Evolutionary conservation across 2,113 vertebrate species (phyloP).

Genomic region (Syrmaticus mikado): DNA sequence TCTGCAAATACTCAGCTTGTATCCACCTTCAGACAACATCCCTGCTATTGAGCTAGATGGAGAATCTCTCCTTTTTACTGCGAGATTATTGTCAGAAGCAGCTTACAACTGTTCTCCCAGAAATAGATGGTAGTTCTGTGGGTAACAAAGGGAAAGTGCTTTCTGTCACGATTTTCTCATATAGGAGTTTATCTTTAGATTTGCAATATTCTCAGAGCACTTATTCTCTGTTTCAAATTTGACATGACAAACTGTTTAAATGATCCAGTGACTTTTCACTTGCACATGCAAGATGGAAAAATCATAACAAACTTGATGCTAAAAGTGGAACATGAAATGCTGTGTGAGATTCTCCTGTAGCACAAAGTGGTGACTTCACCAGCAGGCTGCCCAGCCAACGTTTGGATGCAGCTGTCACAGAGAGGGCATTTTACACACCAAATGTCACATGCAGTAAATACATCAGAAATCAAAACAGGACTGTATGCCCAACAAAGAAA

Average conservation of each 20-base stretch:
- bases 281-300: background rate
- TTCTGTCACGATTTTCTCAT: background rate
- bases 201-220: background rate
- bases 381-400: background rate
- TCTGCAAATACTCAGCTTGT: background rate
- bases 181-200: background rate
- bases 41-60: background rate
- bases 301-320: background rate
- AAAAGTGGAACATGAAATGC: background rate
- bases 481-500: background rate
- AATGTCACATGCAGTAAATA: background rate
- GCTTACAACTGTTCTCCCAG: background rate
- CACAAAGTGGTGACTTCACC: background rate
- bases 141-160: background rate
- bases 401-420: background rate
- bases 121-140: background rate
- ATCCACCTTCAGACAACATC: background rate
- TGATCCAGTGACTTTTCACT: background rate
- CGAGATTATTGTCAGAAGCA: background rate
- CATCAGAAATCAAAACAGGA: background rate
- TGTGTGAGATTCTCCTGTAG: background rate
- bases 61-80: background rate
- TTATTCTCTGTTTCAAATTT: background rate
- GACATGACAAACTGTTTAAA: background rate
- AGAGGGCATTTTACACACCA: background rate